Evolutionary conservation across 2,888 invertebrate genomes (phyloP).

Genomic region (Desoria tigrina): DNA sequence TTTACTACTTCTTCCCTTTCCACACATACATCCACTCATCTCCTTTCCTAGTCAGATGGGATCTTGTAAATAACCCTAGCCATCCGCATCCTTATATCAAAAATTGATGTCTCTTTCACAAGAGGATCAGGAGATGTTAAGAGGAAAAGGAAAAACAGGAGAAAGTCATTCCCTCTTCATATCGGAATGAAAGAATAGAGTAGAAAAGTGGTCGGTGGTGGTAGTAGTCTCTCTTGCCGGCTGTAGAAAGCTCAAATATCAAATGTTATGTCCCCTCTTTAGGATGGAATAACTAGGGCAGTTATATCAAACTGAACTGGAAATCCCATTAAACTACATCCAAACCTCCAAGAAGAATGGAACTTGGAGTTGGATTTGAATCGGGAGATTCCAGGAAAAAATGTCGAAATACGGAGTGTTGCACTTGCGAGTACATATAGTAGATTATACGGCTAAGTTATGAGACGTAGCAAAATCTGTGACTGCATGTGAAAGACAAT

Average conservation of each 20-base stretch:
- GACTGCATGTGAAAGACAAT: neutral
- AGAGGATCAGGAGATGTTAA: conserved; percentile 3
- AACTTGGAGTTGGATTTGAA: neutral
- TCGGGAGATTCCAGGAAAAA: too few species aligned
- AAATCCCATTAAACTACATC: conserved; percentile 12
- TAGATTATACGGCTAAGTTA: neutral
- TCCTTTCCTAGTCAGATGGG: too few species aligned
- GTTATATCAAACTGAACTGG: conserved; percentile 1
- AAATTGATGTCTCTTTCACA: conserved; percentile 24
- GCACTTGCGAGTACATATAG: neutral
- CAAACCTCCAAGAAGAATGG: neutral
- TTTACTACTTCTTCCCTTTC: too few species aligned
- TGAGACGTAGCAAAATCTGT: neutral
- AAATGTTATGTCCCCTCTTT: conserved; percentile 5
- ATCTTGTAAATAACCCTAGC: too few species aligned
- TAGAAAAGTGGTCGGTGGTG: too few species aligned
- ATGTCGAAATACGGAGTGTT: neutral
- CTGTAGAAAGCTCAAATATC: neutral
- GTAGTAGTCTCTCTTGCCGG: too few species aligned
- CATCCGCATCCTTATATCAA: conserved; percentile 6
- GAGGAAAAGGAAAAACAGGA: too few species aligned
- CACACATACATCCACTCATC: too few species aligned
- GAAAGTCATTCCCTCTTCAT: too few species aligned
- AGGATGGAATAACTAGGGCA: neutral
- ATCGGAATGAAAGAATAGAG: too few species aligned